Base-by-base conservation (phyloP, 2,888 invertebrate genomes). In the Hemistola chrysoprasaria region DNA sequence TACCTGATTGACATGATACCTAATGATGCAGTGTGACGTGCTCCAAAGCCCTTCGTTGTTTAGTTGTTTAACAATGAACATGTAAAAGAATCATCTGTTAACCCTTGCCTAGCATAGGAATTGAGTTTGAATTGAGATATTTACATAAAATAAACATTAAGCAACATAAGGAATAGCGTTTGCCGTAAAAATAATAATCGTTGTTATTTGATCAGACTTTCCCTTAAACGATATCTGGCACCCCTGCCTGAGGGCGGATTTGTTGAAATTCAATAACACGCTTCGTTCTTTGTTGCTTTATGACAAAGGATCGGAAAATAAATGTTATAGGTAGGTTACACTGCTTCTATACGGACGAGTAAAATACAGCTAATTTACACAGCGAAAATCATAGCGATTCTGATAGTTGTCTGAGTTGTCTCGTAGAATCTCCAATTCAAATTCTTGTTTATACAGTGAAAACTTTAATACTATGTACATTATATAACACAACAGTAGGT, bases 271-370 rank as follows among this genome's bases (percentile, higher is more conserved):
- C 64, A 65, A 73, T 72, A 71, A 71, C 59, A 61, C 55, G 68
- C 62, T 73, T 70, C 73, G 69, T 69, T 71, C 62, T 73, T 70
- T 74, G 69, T 70, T 71, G 70, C 58, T 63, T 58, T 55, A 58
- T 52, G 49, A 70, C 62, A 70, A 71, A 70, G 65, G 60, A 60
- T 60, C 45, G 56, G 51, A 37, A 65, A 60, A 61, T 61, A 47
- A 52, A 50, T 60, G 60, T 58, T 34, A n/a, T n/a, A 16, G 16
- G 16, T 16, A 52, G 43, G 58, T 62, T 59, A 56, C 42, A 45
- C 32, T 53, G 23, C 29, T 47, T 40, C 36, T 36, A 29, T 35
- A 22, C 25, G 4, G 2, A 3, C 3, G 4, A 16, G 16, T 16
- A 16, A 3, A 16, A 2, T 2, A 16, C 4, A 16, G 16, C 16